Percentiles rank a stretch among this genome's conserved stretches.
phyloP scores from a whole-genome alignment of 1,140 invertebrate genomes.

The Manduca sexta region DNA sequence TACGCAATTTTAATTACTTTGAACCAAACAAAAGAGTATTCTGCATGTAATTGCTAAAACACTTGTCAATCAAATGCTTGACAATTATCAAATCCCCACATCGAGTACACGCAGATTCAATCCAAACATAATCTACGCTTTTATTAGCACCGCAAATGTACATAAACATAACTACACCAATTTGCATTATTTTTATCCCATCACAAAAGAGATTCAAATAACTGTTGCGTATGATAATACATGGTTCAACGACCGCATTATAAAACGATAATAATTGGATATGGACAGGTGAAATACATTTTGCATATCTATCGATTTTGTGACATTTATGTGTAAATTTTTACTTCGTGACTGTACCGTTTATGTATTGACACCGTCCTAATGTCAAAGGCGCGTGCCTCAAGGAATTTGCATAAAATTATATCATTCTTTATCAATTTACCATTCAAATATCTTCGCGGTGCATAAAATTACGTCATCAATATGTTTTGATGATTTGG shows the following conservation, averaged over 20 bases:
- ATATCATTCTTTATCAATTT: neutral
- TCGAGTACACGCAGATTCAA: too few species aligned
- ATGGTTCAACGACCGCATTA: constrained; percentile 43
- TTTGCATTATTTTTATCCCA: neutral
- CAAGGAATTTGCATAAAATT: constrained; percentile 48
- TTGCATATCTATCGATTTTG: constrained; percentile 60
- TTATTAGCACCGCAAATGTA: too few species aligned
- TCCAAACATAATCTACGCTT: too few species aligned
- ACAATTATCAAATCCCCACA: too few species aligned
- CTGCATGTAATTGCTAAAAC: too few species aligned
- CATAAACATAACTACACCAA: neutral
- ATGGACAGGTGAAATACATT: constrained; percentile 39
- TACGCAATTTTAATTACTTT: neutral
- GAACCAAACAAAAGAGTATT: neutral
- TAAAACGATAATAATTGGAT: constrained; percentile 37
- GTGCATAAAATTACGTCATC: constrained; percentile 5
- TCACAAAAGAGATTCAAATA: neutral
- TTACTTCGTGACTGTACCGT: constrained; percentile 20
- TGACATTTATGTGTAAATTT: constrained; percentile 56
- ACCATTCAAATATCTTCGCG: neutral
- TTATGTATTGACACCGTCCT: constrained; percentile 13
- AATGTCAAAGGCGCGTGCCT: constrained; percentile 35
- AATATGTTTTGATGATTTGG: neutral
- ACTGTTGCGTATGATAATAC: constrained; percentile 11
- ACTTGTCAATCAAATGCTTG: too few species aligned